Percentiles rank a stretch among this genome's conserved stretches.
These are phyloP conservation scores for Paramisgurnus dabryanus DNA, from an alignment of 2,113 vertebrate species.

Conservation along the genomic window DNA sequence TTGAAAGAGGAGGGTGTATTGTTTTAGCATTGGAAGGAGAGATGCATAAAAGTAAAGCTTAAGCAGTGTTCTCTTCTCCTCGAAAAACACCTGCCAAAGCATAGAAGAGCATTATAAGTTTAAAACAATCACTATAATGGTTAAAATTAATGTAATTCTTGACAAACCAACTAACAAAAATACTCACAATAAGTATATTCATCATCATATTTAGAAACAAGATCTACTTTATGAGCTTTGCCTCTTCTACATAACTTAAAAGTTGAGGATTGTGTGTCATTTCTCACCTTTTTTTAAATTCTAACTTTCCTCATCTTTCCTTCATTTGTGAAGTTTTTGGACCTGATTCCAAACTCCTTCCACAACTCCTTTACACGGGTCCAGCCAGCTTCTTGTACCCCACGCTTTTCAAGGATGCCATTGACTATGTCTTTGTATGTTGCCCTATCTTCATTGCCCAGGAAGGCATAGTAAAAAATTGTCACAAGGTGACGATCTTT, in stretches of 20 bases:
- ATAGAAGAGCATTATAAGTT: neutral
- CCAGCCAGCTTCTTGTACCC: neutral
- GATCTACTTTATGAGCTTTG: too few relatives aligned
- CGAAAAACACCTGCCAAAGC: neutral
- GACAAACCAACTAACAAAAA: too few relatives aligned
- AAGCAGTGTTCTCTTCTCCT: neutral
- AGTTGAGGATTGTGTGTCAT: too few relatives aligned
- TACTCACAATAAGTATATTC: too few relatives aligned
- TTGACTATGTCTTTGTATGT: neutral
- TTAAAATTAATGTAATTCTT: too few relatives aligned
- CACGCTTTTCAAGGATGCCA: neutral
- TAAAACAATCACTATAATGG: too few relatives aligned
- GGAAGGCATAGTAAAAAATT: slow-evolving; percentile 39
- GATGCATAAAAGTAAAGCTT: neutral
- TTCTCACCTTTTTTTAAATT: slow-evolving; percentile 4
- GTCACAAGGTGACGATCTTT: too few relatives aligned
- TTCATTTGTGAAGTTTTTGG: neutral
- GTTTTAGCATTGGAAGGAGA: slow-evolving; percentile 13
- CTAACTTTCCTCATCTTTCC: neutral
- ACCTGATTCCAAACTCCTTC: neutral
- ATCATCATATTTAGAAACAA: too few relatives aligned
- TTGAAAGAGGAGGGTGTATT: slow-evolving; percentile 16
- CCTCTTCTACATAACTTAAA: too few relatives aligned
- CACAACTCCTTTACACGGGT: neutral
- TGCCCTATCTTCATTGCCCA: neutral